Percentiles rank a stretch among this genome's conserved stretches.
Conservation (phyloP, 2,113 vertebrate species). For the Pipra filicauda region DNA sequence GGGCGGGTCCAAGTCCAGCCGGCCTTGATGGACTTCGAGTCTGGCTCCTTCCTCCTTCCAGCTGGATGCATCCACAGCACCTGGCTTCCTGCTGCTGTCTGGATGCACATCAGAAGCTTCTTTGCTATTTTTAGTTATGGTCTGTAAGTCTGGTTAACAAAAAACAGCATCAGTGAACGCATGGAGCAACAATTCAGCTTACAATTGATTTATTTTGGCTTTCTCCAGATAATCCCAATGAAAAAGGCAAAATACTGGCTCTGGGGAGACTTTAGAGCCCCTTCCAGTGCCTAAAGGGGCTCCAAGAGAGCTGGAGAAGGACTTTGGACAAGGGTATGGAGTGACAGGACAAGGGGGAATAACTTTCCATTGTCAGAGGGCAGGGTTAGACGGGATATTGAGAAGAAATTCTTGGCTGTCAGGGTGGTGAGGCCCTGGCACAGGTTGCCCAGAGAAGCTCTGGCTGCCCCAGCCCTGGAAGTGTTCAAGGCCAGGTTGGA, state of each 20-base stretch:
- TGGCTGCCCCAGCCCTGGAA: not conserved
- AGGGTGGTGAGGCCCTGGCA: not conserved
- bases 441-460: not conserved
- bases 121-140: slow-evolving; percentile 13
- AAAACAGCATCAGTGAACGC: not conserved
- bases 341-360: not conserved
- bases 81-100: not conserved
- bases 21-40: not conserved
- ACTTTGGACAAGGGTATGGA: not conserved
- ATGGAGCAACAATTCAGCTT: not conserved
- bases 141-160: slow-evolving; percentile 69
- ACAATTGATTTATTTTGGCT: not conserved
- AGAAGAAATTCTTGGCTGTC: not conserved
- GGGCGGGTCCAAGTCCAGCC: not conserved
- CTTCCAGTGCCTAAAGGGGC: not conserved
- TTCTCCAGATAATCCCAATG: not conserved
- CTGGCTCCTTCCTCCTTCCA: not conserved
- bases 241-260: not conserved
- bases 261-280: not conserved
- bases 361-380: not conserved
- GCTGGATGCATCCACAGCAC: not conserved
- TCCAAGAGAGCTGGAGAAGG: not conserved
- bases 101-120: not conserved
- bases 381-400: not conserved
- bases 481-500: not conserved